Base-by-base conservation (phyloP, 1,140 invertebrate species). In the Campodea augens region DNA sequence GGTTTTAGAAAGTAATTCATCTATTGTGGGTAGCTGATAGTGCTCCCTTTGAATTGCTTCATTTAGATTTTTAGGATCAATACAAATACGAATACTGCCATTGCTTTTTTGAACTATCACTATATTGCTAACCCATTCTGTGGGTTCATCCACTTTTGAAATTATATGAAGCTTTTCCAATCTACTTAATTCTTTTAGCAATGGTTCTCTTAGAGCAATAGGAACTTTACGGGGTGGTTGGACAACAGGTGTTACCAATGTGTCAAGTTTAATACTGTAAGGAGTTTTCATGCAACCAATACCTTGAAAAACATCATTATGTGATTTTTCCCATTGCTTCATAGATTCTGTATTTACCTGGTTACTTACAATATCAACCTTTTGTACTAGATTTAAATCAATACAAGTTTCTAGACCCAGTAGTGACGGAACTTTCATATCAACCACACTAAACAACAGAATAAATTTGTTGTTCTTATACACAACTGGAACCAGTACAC, bases 61-160 rank as follows among this genome's bases (percentile, higher is more conserved):
- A 15, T 38, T 38, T 4, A 60, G 48, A 23, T 57, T 52, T 37
- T 41, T 52, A 23, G 53, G 52, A 46, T 60, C 57, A n/a, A 60
- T 32, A 38, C 57, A 59, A 19, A 60, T 32, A 23, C 59, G 27
- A 2, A 60, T 7, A 23, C 51, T 48, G 20, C 52, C 54, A 47
- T 57, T 53, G n/a, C 29, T 18, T 48, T 55, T 57, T 38, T 38
- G 22, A 10, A 52, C 49, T 2, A 50, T 36, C 15, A 54, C 50
- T 19, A 45, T 43, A 5, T 44, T 41, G 23, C 53, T 50, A 1
- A 55, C 54, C 57, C 57, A 61, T 5, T 60, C 55, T 20, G 58
- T 60, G 5, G 59, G 56, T 41, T 57, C 51, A 19, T 51, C 49
- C 12, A 58, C 51, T 27, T 50, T 55, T 7, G n/a, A 27, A 5